A percentile compares a stretch with the other conserved stretches of the same genome.
These are phyloP conservation scores for human DNA, from an alignment of 2,113 vertebrate species.

Conservation along the genomic window GRCh38 chr7:159096001-159096500, in stretches of 20 bases:
- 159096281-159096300: too few relatives aligned
- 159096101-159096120: background rate
- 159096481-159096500: background rate
- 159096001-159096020: background rate
- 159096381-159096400: background rate
- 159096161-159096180: fast-evolving
- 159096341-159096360: background rate
- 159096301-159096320: too few relatives aligned
- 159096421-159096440: fast-evolving
- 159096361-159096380: background rate
- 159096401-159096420: fast-evolving
- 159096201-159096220: background rate
- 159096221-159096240: too few relatives aligned
- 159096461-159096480: too few relatives aligned
- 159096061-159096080: background rate
- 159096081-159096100: background rate
- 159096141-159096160: background rate
- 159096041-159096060: background rate
- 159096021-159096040: background rate
- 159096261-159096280: background rate
- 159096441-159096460: background rate
- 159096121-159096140: background rate
- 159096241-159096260: background rate
- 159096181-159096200: background rate
- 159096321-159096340: too few relatives aligned